A percentile compares a stretch with the other conserved stretches of the same genome.
Evolutionary conservation across 2,113 vertebrate species (phyloP).

Genomic region (Grammomys surdaster): DNA sequence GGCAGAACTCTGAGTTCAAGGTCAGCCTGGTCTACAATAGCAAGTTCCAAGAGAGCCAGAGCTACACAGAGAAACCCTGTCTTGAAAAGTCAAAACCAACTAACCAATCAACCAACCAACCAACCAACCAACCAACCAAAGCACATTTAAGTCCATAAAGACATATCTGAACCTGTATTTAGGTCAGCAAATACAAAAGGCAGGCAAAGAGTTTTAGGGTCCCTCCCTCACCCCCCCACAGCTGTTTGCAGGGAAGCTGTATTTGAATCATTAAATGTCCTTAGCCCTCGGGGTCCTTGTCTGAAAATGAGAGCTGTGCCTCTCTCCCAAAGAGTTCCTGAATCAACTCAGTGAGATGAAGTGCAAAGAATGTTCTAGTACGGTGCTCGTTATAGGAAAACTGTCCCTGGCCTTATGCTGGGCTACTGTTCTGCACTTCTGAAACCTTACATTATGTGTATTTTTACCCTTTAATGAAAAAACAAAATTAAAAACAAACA

Average conservation of each 20-base stretch:
- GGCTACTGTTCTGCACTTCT: neutral
- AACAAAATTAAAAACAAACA: neutral
- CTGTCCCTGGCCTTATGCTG: neutral
- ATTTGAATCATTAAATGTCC: neutral
- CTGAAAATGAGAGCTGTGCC: neutral
- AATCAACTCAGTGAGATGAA: neutral
- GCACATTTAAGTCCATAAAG: neutral
- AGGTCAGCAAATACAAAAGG: neutral
- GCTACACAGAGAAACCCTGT: no score
- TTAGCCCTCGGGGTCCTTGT: neutral
- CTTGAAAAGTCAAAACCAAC: no score
- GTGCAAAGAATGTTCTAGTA: neutral
- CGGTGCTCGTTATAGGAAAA: no score
- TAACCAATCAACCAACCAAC: no score
- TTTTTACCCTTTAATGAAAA: neutral
- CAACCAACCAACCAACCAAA: no score
- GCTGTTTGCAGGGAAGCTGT: neutral
- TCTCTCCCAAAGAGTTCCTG: neutral
- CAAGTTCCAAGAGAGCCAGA: no score
- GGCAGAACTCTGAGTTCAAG: no score
- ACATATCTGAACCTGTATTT: neutral
- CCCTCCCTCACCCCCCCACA: no score
- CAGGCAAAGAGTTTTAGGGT: no score
- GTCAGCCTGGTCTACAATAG: no score
- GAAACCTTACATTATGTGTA: neutral